phyloP scores from a whole-genome alignment of 2,113 vertebrate genomes.

The Strix aluco region DNA sequence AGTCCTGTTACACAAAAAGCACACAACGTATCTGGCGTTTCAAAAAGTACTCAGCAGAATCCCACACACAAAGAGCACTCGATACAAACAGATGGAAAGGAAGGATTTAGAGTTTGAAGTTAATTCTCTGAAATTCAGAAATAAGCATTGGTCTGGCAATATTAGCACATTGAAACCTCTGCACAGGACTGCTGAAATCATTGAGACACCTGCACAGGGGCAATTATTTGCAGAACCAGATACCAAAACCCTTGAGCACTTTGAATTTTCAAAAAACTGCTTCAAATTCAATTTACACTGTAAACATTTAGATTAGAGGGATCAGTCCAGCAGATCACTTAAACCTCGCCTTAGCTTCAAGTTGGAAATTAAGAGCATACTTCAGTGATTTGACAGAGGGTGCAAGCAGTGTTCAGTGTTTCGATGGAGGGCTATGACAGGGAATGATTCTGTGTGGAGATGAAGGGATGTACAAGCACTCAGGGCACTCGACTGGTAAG shows the following conservation, averaged over 20 bases:
- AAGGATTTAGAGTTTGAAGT: background rate
- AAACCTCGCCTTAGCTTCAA: too few relatives aligned
- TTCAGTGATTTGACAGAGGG: too few relatives aligned
- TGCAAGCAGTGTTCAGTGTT: too few relatives aligned
- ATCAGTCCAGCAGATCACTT: too few relatives aligned
- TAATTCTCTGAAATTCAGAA: background rate
- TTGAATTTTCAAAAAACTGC: background rate
- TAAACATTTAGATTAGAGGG: background rate
- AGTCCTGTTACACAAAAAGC: background rate
- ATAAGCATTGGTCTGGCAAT: background rate
- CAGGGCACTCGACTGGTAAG: too few relatives aligned
- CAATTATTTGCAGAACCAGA: background rate
- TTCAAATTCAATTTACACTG: background rate
- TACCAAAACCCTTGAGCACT: background rate
- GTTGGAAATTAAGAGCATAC: too few relatives aligned
- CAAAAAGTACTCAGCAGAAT: background rate
- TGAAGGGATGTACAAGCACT: too few relatives aligned
- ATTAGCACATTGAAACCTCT: background rate
- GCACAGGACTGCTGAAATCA: background rate
- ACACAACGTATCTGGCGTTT: background rate
- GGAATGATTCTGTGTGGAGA: too few relatives aligned
- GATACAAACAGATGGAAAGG: background rate
- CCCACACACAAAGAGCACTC: background rate
- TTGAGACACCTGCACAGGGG: background rate
- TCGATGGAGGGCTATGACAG: too few relatives aligned